Evolutionary conservation across 2,113 vertebrate genomes (phyloP), one percentile per base, ranked within the genome.

Genomic region (Proterorhinus semilunaris): DNA sequence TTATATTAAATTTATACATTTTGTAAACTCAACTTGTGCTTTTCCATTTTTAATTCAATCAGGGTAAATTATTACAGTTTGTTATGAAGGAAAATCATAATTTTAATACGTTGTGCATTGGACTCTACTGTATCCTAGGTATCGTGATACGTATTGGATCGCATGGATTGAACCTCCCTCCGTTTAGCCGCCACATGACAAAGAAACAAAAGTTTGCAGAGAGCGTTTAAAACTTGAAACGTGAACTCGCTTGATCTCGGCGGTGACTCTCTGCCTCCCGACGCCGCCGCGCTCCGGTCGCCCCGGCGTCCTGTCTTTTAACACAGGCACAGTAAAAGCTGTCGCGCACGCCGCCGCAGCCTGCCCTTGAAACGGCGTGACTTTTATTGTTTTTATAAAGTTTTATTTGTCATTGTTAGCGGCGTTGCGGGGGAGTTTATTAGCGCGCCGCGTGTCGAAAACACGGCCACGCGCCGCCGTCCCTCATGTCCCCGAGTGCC

Each of bases 361-460:
- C 42, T 15, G 58, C 15, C 58, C 58, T 61, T 61, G 58, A 42
- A 44, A 16, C 42, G 3, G 16, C 13, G 42, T 42, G 58, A 61
- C 42, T 13, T 61, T 61, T 61, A 61, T 44, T n/a, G 42, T 61
- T 61, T 16, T 44, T 44, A n/a, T n/a, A 21, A 61, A 61, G 16
- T 13, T 61, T 61, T 61, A 61, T 61, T 44, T 61, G 58, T 61
- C 45, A 44, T 61, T 61, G 58, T 61, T 61, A 16, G 58, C 42
- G 4, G 42, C 42, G 13, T 61, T 61, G 36, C 36, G 9, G 58
- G 44, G 58, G 57, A 59, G 36, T 59, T 59, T 59, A 59, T 59
- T 59, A 59, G 57, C 12, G 11, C 57, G 4, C 6, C 36, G 12
- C 27, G 12, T 42, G 12, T 42, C 5, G 27, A 58, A n/a, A n/a